Percentiles rank a stretch among this genome's conserved stretches.
Evolutionary conservation across 2,888 invertebrate species (phyloP).

Genomic region (Caenorhabditis angaria): DNA sequence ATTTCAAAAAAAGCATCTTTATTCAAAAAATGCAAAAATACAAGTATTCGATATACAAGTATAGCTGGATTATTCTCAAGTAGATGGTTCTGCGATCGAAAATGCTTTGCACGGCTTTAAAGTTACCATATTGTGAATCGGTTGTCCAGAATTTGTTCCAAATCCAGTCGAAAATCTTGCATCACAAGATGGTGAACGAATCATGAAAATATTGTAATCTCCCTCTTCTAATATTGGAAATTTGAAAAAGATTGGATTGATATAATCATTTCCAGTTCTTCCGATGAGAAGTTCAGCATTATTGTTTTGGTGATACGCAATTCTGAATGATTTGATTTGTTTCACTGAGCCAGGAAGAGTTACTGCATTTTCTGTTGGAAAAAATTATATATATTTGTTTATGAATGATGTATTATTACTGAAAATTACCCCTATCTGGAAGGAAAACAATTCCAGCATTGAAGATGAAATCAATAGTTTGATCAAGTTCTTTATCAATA

Average conservation of each 20-base stretch:
- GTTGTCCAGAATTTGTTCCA: neutral
- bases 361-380: neutral
- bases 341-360: neutral
- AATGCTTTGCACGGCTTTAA: neutral
- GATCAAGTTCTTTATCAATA: neutral
- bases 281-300: no score
- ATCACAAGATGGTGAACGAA: neutral
- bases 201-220: neutral
- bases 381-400: no score
- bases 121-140: neutral
- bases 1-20: no score
- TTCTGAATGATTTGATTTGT: neutral
- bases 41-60: no score
- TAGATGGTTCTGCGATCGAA: neutral
- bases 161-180: neutral
- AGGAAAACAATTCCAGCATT: neutral
- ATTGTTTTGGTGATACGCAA: neutral
- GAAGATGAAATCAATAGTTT: neutral
- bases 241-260: no score
- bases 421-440: no score
- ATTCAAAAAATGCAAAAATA: no score
- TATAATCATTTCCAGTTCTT: no score
- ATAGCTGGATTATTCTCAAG: no score
- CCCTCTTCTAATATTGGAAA: no score
- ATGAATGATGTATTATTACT: no score